A percentile compares a stretch with the other conserved stretches of the same genome.
phyloP scores from a whole-genome alignment of 2,113 vertebrate genomes.

The Xenopus laevis region DNA sequence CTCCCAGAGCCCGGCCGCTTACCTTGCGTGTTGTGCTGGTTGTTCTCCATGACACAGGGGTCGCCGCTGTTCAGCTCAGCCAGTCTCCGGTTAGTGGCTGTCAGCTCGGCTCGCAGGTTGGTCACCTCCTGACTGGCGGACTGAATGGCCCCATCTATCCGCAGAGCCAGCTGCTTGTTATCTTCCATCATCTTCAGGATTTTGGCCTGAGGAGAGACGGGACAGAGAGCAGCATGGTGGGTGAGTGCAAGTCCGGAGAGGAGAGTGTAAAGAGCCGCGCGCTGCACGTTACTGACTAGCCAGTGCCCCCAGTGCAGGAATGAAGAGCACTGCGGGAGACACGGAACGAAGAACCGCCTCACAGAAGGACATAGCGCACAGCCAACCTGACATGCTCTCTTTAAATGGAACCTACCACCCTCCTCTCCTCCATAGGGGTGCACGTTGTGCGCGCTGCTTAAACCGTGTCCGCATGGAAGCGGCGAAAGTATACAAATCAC shows the following conservation, averaged over 20 bases:
- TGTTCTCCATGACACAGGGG: conserved; percentile 70
- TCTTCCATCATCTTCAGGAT: conserved; percentile 93
- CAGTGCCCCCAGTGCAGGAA: conserved; percentile 46
- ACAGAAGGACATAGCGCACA: conserved; percentile 69
- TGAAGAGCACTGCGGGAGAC: conserved; percentile 45
- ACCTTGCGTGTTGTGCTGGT: conserved; percentile 76
- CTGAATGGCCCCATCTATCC: conserved; percentile 88
- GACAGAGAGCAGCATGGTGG: conserved; percentile 83
- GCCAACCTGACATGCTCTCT: conserved; percentile 68
- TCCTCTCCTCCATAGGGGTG: conserved; percentile 24
- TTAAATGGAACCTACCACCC: conserved; percentile 81
- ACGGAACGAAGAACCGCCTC: conserved; percentile 63
- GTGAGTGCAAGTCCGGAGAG: conserved; percentile 52
- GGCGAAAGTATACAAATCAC: background rate
- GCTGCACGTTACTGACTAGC: background rate
- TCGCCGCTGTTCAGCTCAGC: conserved; percentile 70
- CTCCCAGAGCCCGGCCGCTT: conserved; percentile 49
- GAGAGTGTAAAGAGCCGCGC: background rate
- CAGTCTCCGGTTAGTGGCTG: conserved; percentile 81
- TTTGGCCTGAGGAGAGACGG: conserved; percentile 80
- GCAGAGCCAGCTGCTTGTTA: conserved; percentile 85
- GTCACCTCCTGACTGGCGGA: conserved; percentile 87
- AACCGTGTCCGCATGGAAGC: background rate
- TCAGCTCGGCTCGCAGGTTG: conserved; percentile 85
- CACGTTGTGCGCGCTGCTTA: background rate